Percentiles rank a stretch among this genome's conserved stretches.
phyloP scores from a whole-genome alignment of 1,140 invertebrate genomes.

The Brachionus sp. region DNA sequence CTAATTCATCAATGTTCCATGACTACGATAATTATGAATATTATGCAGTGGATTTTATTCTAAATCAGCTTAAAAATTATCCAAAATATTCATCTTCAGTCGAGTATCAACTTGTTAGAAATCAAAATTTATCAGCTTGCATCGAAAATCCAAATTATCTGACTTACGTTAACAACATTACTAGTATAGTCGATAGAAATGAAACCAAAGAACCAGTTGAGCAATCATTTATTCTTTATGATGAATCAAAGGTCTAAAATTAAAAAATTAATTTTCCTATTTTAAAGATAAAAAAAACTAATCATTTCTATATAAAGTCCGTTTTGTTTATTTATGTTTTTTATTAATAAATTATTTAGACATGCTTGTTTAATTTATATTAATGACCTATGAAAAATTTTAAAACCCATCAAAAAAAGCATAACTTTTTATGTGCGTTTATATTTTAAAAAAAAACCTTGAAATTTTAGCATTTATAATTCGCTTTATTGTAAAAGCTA shows the following conservation, averaged over 20 bases:
- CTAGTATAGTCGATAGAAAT: background rate
- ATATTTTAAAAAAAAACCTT: background rate
- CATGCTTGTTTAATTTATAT: background rate
- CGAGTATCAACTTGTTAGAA: background rate
- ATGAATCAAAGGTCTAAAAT: slow-evolving; percentile 17
- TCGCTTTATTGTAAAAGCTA: background rate
- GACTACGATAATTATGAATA: slow-evolving; percentile 46
- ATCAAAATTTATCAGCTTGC: background rate
- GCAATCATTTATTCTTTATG: slow-evolving; percentile 32
- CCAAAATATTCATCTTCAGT: background rate
- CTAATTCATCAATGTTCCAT: background rate
- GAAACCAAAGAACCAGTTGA: background rate
- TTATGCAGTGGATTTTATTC: slow-evolving; percentile 21
- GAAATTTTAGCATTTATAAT: background rate
- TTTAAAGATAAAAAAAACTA: background rate
- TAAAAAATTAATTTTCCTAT: background rate
- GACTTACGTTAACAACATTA: background rate
- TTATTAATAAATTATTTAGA: background rate
- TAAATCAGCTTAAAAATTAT: background rate
- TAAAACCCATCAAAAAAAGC: background rate
- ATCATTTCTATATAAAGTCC: too few species aligned
- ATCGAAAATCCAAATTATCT: background rate
- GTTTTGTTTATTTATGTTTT: too few species aligned
- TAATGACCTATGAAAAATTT: background rate
- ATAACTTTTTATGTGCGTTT: background rate